phyloP scores from a whole-genome alignment of 2,888 invertebrate species.

The Erebia ligea region DNA sequence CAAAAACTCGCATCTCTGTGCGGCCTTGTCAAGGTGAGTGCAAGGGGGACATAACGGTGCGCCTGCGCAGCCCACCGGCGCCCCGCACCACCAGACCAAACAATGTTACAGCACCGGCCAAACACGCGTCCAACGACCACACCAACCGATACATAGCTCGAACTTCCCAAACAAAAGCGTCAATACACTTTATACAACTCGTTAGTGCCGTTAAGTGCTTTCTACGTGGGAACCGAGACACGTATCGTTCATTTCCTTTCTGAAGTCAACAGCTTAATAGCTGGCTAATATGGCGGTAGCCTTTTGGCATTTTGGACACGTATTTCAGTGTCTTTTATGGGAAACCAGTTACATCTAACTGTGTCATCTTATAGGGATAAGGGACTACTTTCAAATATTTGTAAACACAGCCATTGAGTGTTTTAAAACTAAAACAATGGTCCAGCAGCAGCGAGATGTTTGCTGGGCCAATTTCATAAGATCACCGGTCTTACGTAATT shows the following conservation, averaged over 20 bases:
- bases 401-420: slow-evolving; percentile 55
- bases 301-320: slow-evolving; percentile 69
- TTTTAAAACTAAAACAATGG: slow-evolving; percentile 27
- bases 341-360: slow-evolving; percentile 65
- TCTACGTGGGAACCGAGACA: slow-evolving; percentile 57
- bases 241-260: slow-evolving; percentile 73
- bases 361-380: slow-evolving; percentile 52
- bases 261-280: slow-evolving; percentile 60
- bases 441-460: slow-evolving; percentile 12
- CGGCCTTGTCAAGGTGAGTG: slow-evolving; percentile 83
- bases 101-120: slow-evolving; percentile 51
- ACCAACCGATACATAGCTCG: slow-evolving; percentile 38
- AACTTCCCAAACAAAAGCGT: slow-evolving; percentile 46
- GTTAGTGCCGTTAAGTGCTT: slow-evolving; percentile 45
- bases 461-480: slow-evolving; percentile 38
- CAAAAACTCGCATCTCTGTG: slow-evolving; percentile 78
- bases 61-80: slow-evolving; percentile 58
- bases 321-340: slow-evolving; percentile 55
- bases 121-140: slow-evolving; percentile 53
- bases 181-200: slow-evolving; percentile 45
- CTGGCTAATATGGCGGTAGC: slow-evolving; percentile 62
- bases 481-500: slow-evolving; percentile 40
- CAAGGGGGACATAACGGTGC: slow-evolving; percentile 79
- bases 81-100: slow-evolving; percentile 49
- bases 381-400: slow-evolving; percentile 48